These are phyloP conservation scores for Mastacembelus armatus DNA, from an alignment of 2,797 vertebrate species.

Conservation along the genomic window DNA sequence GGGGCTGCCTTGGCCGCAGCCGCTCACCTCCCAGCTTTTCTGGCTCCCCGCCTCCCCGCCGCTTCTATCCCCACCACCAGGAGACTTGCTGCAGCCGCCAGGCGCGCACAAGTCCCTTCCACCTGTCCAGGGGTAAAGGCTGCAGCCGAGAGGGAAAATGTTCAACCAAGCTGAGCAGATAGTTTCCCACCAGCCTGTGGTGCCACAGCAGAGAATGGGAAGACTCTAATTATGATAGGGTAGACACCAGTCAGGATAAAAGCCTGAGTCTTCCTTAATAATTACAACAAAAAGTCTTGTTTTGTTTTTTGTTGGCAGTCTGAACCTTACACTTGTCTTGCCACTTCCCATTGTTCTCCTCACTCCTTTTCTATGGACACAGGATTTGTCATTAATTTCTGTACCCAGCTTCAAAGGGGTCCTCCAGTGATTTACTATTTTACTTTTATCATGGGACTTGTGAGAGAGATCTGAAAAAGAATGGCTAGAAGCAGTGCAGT, in stretches of 20 bases:
- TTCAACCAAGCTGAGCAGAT: constrained; percentile 97
- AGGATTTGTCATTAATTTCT: constrained; percentile 25
- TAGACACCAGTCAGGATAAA: constrained; percentile 26
- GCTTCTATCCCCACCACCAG: constrained; percentile 92
- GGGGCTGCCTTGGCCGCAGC: constrained; percentile 87
- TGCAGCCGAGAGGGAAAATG: constrained; percentile 91
- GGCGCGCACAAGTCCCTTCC: constrained; percentile 86
- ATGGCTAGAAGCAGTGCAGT: not conserved
- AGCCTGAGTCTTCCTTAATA: constrained; percentile 58
- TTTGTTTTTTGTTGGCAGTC: constrained; percentile 15
- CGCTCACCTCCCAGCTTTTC: constrained; percentile 97
- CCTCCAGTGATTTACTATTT: not conserved
- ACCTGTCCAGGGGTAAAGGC: constrained; percentile 83
- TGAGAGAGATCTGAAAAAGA: constrained; percentile 2
- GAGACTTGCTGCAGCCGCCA: constrained; percentile 92
- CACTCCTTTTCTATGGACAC: constrained; percentile 29
- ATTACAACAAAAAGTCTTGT: constrained; percentile 8
- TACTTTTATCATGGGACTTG: not conserved
- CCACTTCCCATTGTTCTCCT: constrained; percentile 28
- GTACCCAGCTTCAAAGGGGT: constrained; percentile 23
- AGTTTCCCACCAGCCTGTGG: constrained; percentile 72
- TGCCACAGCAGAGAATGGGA: constrained; percentile 38
- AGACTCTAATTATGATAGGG: constrained; percentile 30
- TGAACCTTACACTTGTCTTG: constrained; percentile 11
- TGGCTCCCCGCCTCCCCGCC: constrained; percentile 92